Percentiles rank a stretch among this genome's conserved stretches.
phyloP scores from a whole-genome alignment of 2,113 vertebrate genomes.

The Zosterops hypoxanthus region DNA sequence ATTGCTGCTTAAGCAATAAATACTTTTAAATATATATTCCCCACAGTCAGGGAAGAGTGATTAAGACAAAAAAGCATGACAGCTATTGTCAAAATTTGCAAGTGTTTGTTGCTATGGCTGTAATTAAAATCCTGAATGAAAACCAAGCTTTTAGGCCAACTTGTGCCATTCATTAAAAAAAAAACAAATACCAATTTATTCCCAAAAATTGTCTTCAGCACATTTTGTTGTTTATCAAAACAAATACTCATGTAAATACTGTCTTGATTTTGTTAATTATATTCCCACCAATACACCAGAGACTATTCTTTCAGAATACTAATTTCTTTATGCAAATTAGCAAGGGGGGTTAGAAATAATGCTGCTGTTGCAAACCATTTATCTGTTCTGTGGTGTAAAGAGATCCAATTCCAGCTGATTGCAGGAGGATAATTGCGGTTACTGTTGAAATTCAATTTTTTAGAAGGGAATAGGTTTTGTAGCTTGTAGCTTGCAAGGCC shows the following conservation, averaged over 20 bases:
- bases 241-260: slow-evolving; percentile 29
- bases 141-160: slow-evolving; percentile 9
- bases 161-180: neutral
- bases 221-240: slow-evolving; percentile 36
- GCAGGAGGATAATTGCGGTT: neutral
- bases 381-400: neutral
- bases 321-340: slow-evolving; percentile 27
- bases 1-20: slow-evolving; percentile 1
- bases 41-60: neutral
- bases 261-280: slow-evolving; percentile 39
- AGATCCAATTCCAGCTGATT: neutral
- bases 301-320: slow-evolving; percentile 15
- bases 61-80: neutral
- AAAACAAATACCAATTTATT: slow-evolving; percentile 1
- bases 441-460: neutral
- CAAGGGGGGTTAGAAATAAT: neutral
- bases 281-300: neutral
- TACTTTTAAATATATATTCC: neutral
- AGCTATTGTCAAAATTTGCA: neutral
- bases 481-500: neutral
- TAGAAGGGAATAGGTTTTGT: neutral
- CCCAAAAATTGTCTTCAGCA: slow-evolving; percentile 1
- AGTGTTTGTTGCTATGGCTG: neutral
- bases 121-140: slow-evolving; percentile 27
- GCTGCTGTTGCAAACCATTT: neutral